A percentile compares a stretch with the other conserved stretches of the same genome.
These are phyloP conservation scores for Dicrostonyx torquatus DNA, from an alignment of 2,797 vertebrate species.

Conservation along the genomic window DNA sequence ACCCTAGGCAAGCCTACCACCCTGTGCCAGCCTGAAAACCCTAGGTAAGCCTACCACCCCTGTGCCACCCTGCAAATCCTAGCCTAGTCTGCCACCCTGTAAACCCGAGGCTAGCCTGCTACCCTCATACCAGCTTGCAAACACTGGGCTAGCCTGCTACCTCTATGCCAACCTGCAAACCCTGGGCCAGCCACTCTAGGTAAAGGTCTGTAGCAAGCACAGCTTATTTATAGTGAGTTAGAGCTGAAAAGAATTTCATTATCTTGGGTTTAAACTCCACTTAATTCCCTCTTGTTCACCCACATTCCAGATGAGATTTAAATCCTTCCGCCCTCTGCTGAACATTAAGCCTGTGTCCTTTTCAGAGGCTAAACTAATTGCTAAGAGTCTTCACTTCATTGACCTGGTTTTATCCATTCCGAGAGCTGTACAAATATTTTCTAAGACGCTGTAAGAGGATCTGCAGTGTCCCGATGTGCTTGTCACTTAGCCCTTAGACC, in stretches of 20 bases:
- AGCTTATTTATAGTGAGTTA: constrained; percentile 31
- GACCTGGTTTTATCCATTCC: constrained; percentile 57
- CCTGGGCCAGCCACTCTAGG: not conserved
- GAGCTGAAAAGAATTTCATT: constrained; percentile 71
- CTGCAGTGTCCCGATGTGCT: accelerated
- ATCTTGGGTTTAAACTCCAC: constrained; percentile 57
- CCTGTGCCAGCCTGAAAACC: not conserved
- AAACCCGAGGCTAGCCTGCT: not conserved
- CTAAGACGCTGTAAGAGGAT: not conserved
- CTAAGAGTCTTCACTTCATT: constrained; percentile 59
- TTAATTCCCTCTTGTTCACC: constrained; percentile 51
- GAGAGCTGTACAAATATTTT: constrained; percentile 58
- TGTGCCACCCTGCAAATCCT: not conserved
- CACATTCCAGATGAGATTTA: constrained; percentile 74
- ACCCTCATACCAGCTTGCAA: no score
- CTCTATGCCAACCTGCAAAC: not conserved
- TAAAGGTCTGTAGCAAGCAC: not conserved
- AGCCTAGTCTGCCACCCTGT: no score
- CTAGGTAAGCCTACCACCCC: not conserved
- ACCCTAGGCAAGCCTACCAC: not conserved
- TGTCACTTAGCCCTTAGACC: not conserved
- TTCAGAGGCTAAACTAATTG: constrained; percentile 62
- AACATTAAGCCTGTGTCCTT: constrained; percentile 65
- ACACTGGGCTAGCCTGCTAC: no score
- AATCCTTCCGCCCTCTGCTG: constrained; percentile 46